Evolutionary conservation across 2,113 vertebrate genomes (phyloP), one percentile per base, ranked within the genome.

Genomic region (Tragelaphus strepsiceros): DNA sequence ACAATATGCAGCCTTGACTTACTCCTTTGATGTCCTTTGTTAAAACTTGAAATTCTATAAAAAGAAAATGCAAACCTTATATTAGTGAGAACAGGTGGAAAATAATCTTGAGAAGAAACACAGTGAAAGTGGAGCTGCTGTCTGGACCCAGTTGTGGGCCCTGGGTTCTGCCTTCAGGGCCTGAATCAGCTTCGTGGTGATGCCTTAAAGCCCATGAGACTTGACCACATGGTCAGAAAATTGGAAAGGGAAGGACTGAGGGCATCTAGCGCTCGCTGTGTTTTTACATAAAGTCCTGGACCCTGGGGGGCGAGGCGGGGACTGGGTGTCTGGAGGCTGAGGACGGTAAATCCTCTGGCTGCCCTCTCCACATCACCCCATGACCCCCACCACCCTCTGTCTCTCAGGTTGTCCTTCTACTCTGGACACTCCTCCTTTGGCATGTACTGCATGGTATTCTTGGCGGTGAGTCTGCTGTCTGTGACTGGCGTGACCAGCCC

Each of bases 371-470:
- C 19, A 39, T n/a, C 5, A 22, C 67, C n/a, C 19, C n/a, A 2
- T 71, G 64, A 35, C 64, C n/a, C 16, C 4, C 17, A 11, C 14
- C 5, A 7, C 4, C 46, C 90, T 22, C 46, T 62, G 91, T 35
- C 19, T 85, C 35, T 3, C 97, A 99, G 99, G 91, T 96, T 99
- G 81, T 99, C 99, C 11, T 99, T 99, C 98, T 99, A 99, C 94
- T 99, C 99, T 0, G 99, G 99, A 4, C 99, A 99, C 97, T 99
- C 99, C 1, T 99, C 99, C 71, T 99, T 99, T 13, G 99, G 99
- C 84, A 99, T 99, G 99, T 99, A 99, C 98, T 99, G 99, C 98
- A 99, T 99, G 99, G 98, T 99, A 92, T 99, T 99, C 98, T 98
- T 99, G 39, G 99, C 99, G 92, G 99, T 99, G 97, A 99, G 99